Conservation (phyloP, 2,888 invertebrate species). For the Prionchulus punctatus region DNA sequence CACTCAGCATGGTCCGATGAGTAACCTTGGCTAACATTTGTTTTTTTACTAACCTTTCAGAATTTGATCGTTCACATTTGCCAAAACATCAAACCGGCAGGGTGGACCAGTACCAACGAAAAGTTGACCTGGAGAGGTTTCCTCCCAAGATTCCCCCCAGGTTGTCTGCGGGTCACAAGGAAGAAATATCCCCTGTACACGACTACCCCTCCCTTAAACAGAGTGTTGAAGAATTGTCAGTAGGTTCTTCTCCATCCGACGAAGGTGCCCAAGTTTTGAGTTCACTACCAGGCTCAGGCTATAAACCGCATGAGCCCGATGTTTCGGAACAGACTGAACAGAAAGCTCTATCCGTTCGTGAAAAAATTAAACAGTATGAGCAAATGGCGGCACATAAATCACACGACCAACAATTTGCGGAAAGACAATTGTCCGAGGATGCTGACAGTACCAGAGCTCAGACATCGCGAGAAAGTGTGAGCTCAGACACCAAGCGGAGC, state of each 20-base stretch:
- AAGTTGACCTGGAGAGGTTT: neutral
- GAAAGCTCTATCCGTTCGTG: neutral
- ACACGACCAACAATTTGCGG: neutral
- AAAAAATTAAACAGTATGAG: neutral
- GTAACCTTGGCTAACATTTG: too few species aligned
- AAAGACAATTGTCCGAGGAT: neutral
- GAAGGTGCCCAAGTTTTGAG: neutral
- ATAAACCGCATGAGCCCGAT: too few species aligned
- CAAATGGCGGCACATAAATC: neutral
- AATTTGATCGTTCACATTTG: neutral
- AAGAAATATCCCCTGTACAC: slow-evolving; percentile 1
- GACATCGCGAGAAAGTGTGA: neutral
- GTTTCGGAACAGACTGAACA: too few species aligned
- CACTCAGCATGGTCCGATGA: too few species aligned
- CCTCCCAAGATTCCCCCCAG: neutral
- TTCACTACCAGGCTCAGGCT: too few species aligned
- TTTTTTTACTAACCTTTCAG: slow-evolving; percentile 4
- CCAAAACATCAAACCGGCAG: too few species aligned
- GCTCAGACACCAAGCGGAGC: neutral
- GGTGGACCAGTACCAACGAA: neutral
- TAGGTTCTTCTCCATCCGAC: slow-evolving; percentile 7
- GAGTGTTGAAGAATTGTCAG: too few species aligned
- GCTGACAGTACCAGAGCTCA: neutral
- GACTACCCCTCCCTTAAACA: too few species aligned
- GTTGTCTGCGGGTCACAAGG: neutral